These are phyloP conservation scores for Sceloporus undulatus DNA, from an alignment of 2,113 vertebrate species.

Conservation along the genomic window DNA sequence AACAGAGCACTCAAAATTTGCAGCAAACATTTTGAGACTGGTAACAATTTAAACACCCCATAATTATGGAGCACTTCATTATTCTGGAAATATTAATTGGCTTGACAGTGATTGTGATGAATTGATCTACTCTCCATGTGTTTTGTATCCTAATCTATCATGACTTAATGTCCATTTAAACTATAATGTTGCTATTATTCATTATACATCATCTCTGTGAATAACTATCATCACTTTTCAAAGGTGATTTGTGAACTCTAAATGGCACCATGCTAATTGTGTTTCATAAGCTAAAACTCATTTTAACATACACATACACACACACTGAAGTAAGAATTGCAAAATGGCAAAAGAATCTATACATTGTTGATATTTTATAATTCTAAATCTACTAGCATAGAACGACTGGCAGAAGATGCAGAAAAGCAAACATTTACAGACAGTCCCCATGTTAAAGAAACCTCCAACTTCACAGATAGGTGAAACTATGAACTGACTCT, in stretches of 20 bases:
- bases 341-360: not conserved
- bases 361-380: not conserved
- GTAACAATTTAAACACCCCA: constrained; percentile 35
- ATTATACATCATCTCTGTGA: constrained; percentile 13
- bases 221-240: not conserved
- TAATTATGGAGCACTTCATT: constrained; percentile 50
- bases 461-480: no score
- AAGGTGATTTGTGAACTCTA: not conserved
- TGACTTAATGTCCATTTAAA: constrained; percentile 46
- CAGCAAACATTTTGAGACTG: constrained; percentile 26
- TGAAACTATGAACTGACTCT: not conserved
- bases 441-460: not conserved
- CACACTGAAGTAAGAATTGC: not conserved
- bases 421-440: not conserved
- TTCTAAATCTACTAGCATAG: not conserved
- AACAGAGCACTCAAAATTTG: not conserved
- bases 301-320: not conserved
- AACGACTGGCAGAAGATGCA: not conserved
- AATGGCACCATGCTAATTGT: constrained; percentile 25
- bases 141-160: constrained; percentile 40
- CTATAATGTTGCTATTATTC: not conserved
- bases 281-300: constrained; percentile 9
- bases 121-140: constrained; percentile 42
- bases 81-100: constrained; percentile 58
- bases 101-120: constrained; percentile 48